Conservation (phyloP, 64 coral and sea anemone species). For the Porites lutea region DNA sequence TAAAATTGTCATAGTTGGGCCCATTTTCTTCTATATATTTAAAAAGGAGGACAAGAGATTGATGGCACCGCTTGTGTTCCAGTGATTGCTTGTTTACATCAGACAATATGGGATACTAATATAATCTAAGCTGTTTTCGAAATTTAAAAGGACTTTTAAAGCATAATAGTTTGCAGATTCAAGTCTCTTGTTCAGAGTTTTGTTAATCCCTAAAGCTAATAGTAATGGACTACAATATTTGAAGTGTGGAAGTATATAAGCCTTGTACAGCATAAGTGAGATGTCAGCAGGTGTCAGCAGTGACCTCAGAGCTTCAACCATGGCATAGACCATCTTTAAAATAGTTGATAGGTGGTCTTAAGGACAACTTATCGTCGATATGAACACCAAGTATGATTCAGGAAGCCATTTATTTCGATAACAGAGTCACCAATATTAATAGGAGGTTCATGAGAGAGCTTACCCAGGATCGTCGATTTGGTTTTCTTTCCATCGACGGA, state of each 20-base stretch:
- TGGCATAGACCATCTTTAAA: neutral
- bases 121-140: neutral
- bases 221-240: no score
- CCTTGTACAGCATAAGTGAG: neutral
- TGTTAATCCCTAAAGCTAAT: no score
- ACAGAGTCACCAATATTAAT: no score
- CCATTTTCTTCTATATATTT: neutral
- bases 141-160: neutral
- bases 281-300: neutral
- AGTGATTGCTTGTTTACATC: neutral
- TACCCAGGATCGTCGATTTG: no score
- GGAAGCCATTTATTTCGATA: no score
- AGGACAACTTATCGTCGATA: no score
- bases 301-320: neutral
- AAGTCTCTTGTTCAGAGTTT: no score
- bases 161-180: no score
- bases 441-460: no score
- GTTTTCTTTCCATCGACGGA: no score
- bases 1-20: neutral
- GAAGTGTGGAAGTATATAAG: neutral
- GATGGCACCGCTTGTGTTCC: neutral
- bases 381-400: no score
- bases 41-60: neutral
- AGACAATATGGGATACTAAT: neutral
- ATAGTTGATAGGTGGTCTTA: neutral